Percentiles rank a stretch among this genome's conserved stretches.
Evolutionary conservation across 2,888 invertebrate genomes (phyloP).

Genomic region (Machimus atricapillus): DNA sequence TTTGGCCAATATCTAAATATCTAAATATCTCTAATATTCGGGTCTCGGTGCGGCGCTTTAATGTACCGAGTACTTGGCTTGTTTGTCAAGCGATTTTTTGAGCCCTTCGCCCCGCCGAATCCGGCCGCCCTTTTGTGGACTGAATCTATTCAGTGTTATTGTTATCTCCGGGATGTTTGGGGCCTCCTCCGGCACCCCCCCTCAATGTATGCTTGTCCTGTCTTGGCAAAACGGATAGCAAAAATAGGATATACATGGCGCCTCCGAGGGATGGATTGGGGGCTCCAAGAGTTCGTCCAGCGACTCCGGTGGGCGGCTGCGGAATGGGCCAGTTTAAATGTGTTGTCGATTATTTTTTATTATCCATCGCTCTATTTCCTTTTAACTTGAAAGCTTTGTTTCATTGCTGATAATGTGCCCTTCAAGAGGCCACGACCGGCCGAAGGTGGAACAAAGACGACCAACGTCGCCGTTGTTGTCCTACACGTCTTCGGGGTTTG

Average conservation of each 20-base stretch:
- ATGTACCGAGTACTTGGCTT: constrained; percentile 24
- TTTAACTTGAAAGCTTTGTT: constrained; percentile 43
- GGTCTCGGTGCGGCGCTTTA: background rate
- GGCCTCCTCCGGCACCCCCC: background rate
- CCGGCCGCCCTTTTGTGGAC: constrained; percentile 11
- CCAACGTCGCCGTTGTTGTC: background rate
- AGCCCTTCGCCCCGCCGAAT: background rate
- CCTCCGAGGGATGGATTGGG: constrained; percentile 25
- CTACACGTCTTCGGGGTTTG: background rate
- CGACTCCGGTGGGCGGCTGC: constrained; percentile 6
- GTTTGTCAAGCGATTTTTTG: constrained; percentile 16
- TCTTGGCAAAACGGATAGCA: constrained; percentile 12
- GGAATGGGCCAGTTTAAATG: constrained; percentile 36
- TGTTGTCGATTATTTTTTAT: constrained; percentile 46
- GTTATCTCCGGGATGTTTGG: constrained; percentile 30
- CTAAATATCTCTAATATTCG: background rate
- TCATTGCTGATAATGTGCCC: constrained; percentile 41
- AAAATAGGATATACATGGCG: constrained; percentile 38
- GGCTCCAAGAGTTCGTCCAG: background rate
- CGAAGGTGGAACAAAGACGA: constrained; percentile 30
- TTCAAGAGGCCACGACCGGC: constrained; percentile 12
- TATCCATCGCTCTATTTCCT: constrained; percentile 44
- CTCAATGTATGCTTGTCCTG: background rate
- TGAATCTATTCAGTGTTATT: constrained; percentile 37
- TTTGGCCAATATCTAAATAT: constrained; percentile 42